A percentile compares a stretch with the other conserved stretches of the same genome.
These are phyloP conservation scores for Drosophila watanabei DNA, from an alignment of 1,140 invertebrate species.

Conservation along the genomic window DNA sequence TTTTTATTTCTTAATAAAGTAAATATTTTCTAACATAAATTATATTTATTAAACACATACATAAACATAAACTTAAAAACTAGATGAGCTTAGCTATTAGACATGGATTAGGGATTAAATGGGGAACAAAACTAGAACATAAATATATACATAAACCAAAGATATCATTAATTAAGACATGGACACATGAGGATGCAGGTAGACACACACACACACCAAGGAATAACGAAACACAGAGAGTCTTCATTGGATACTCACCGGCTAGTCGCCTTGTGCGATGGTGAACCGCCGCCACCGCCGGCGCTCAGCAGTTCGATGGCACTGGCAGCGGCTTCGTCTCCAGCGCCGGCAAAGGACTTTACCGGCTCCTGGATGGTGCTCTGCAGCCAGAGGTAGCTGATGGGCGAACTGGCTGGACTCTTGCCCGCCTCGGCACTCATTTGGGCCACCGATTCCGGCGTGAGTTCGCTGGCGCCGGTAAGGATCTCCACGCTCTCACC, in stretches of 20 bases:
- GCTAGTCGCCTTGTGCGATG: constrained; percentile 60
- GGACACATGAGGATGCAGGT: constrained; percentile 11
- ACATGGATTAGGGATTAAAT: constrained; percentile 11
- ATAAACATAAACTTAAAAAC: constrained; percentile 36
- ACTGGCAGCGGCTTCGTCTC: constrained; percentile 45
- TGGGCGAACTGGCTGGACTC: constrained; percentile 85
- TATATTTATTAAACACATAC: constrained; percentile 41
- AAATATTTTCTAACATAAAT: constrained; percentile 4
- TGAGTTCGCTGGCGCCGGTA: constrained; percentile 76
- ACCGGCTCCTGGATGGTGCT: constrained; percentile 85
- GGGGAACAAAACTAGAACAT: constrained; percentile 8
- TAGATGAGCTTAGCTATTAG: constrained; percentile 18
- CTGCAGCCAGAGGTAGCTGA: constrained; percentile 86
- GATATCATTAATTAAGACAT: background rate
- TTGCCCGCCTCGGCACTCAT: constrained; percentile 53
- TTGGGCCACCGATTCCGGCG: constrained; percentile 54
- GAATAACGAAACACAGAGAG: constrained; percentile 22
- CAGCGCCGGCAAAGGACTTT: constrained; percentile 49
- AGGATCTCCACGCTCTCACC: constrained; percentile 83
- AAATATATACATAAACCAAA: constrained; percentile 1
- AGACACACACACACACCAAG: constrained; percentile 2
- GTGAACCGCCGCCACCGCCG: constrained; percentile 50
- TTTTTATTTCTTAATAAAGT: background rate
- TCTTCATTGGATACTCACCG: constrained; percentile 66
- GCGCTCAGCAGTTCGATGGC: constrained; percentile 40